A percentile compares a stretch with the other conserved stretches of the same genome.
These are phyloP conservation scores for Conomelus anceps DNA, from an alignment of 2,888 invertebrate species.

Conservation along the genomic window DNA sequence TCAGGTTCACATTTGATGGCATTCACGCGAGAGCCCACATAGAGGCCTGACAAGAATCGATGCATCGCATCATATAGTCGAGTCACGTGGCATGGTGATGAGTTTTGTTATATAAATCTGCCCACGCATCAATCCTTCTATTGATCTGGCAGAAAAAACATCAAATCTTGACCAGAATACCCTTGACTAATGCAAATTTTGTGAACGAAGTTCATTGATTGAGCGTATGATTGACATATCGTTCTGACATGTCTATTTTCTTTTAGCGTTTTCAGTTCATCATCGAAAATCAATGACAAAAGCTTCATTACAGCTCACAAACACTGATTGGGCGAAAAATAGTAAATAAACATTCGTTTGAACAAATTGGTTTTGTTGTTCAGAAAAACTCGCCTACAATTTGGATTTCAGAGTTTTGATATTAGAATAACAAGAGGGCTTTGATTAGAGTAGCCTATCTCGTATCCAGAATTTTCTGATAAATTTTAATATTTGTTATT, in stretches of 20 bases:
- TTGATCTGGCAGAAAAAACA: background rate
- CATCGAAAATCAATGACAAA: background rate
- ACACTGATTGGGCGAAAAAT: background rate
- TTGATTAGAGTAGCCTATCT: too few relatives aligned
- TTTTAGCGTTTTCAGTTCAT: background rate
- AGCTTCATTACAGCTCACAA: background rate
- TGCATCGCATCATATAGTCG: background rate
- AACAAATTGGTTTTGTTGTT: background rate
- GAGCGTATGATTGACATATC: background rate
- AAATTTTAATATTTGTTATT: too few relatives aligned
- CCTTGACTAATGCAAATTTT: background rate
- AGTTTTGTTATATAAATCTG: background rate
- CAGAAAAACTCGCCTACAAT: background rate
- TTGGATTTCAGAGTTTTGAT: too few relatives aligned
- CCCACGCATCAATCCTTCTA: background rate
- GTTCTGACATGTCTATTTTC: background rate
- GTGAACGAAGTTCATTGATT: background rate
- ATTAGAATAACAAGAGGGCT: too few relatives aligned
- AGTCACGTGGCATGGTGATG: background rate
- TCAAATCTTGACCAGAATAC: background rate
- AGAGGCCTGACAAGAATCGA: background rate
- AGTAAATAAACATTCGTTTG: background rate
- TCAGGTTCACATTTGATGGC: background rate
- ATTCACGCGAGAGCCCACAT: background rate
- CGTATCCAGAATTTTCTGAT: too few relatives aligned